Evolutionary conservation across 2,797 vertebrate species (phyloP).

Genomic region (Arnoldichthys spilopterus): DNA sequence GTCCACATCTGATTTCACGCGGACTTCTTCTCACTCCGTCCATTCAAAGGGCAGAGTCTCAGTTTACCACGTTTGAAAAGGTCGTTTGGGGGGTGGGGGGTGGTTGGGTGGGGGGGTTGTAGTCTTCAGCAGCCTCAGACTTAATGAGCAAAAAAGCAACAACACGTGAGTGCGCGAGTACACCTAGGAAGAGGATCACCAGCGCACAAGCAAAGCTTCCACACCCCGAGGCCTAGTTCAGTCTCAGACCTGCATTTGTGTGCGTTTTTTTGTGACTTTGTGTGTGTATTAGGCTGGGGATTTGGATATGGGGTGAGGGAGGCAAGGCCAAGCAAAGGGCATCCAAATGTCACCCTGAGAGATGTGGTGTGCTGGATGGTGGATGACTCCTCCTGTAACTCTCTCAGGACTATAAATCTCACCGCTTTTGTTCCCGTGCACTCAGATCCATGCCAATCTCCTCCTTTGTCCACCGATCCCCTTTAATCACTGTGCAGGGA

Average conservation of each 20-base stretch:
- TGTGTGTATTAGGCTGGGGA: slow-evolving; percentile 29
- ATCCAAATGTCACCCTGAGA: slow-evolving; percentile 55
- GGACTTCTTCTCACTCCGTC: neutral
- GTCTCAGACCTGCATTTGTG: neutral
- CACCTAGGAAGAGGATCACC: neutral
- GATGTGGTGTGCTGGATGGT: slow-evolving; percentile 51
- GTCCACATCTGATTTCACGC: neutral
- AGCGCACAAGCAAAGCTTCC: neutral
- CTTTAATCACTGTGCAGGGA: slow-evolving; percentile 62
- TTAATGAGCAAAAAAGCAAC: neutral
- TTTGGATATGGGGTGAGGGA: slow-evolving; percentile 33
- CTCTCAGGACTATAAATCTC: slow-evolving; percentile 62
- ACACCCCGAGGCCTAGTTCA: slow-evolving; percentile 11
- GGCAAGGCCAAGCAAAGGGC: slow-evolving; percentile 54
- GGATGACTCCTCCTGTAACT: slow-evolving; percentile 34
- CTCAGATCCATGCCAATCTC: slow-evolving; percentile 43
- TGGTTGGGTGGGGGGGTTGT: no score
- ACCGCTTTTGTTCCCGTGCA: slow-evolving; percentile 53
- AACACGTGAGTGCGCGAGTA: no score
- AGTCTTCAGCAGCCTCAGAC: neutral
- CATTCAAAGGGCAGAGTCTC: slow-evolving; percentile 21
- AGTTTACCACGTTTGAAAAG: slow-evolving; percentile 10
- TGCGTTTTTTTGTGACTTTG: neutral
- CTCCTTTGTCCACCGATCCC: slow-evolving; percentile 56
- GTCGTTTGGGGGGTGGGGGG: neutral